Base-by-base conservation (phyloP, 1,140 invertebrate species). In the Chrysomallon squamiferum region DNA sequence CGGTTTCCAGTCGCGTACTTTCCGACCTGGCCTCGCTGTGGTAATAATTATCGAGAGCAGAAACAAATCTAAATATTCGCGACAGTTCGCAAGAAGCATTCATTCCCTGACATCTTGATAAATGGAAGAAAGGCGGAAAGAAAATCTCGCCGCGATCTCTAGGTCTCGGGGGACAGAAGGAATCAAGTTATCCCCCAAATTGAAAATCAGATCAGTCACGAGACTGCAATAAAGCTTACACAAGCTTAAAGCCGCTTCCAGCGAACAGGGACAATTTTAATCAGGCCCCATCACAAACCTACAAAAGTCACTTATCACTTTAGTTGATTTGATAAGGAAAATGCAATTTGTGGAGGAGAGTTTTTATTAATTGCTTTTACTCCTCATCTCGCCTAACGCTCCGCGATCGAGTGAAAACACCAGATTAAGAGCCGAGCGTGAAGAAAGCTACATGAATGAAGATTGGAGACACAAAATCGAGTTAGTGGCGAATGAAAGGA, bases 231-330 rank as follows among this genome's bases (percentile, higher is more conserved):
- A 71, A 66, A 68, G 62, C 62, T 62, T n/a, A 47, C 41, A 59
- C 29, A 32, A 63, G 41, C 38, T 33, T 49, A 29, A 60, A 63
- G 59, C 41, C 50, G 50, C 50, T 54, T 27, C 22, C n/a, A 54
- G 50, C 50, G 22, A 27, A 27, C 50, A 22, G 29, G 50, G 50
- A 54, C 22, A 30, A 30, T 54, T 54, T 54, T 54, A 54, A 54
- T 54, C 50, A 54, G 50, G 22, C 22, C 50, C 22, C 50, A 54
- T 27, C 50, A 56, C 66, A 59, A 66, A 66, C 70, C 52, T 68
- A 72, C 70, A 72, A 72, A 72, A 72, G 70, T 72, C 70, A 72
- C 70, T 72, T 62, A 72, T 72, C 70, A 72, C 62, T 58, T 49
- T n/a, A 29, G 43, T 32, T 66, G 64, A 66, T 66, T 66, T 49